phyloP scores from a whole-genome alignment of 2,888 invertebrate genomes.

The Acanthopleura granulata region DNA sequence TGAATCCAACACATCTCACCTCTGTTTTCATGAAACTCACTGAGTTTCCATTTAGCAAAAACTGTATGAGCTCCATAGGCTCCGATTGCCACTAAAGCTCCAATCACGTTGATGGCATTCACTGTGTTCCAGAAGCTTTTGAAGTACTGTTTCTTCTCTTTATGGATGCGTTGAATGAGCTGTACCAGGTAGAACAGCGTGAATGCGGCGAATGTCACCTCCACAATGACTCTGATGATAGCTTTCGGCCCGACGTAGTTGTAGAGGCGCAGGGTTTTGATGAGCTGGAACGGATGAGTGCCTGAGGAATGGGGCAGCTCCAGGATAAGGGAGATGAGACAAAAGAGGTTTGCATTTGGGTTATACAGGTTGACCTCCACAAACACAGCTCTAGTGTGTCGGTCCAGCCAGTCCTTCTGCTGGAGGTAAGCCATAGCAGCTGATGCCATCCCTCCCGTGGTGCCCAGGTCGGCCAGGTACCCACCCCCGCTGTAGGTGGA shows the following conservation, averaged over 20 bases:
- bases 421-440: constrained; percentile 24
- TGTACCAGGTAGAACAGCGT: constrained; percentile 54
- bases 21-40: constrained; percentile 13
- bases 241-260: constrained; percentile 31
- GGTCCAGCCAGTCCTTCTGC: constrained; percentile 34
- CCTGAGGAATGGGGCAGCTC: constrained; percentile 30
- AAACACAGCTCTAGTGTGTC: constrained; percentile 33
- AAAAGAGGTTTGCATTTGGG: constrained; percentile 34
- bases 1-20: not conserved
- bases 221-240: constrained; percentile 40
- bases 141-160: constrained; percentile 14
- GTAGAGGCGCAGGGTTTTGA: constrained; percentile 28
- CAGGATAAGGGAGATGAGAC: constrained; percentile 30
- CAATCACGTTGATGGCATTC: constrained; percentile 1
- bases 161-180: constrained; percentile 32
- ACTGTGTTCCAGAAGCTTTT: constrained; percentile 8
- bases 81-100: not conserved
- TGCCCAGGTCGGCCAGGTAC: constrained; percentile 34
- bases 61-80: not conserved
- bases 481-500: constrained; percentile 55
- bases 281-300: not conserved
- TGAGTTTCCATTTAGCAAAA: constrained; percentile 1
- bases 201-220: constrained; percentile 47
- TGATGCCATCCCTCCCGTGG: constrained; percentile 22
- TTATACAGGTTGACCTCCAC: constrained; percentile 41